Evolutionary conservation across 2,888 invertebrate genomes (phyloP), one percentile per base, ranked within the genome.

Genomic region (Drosophila kambysellisi): DNA sequence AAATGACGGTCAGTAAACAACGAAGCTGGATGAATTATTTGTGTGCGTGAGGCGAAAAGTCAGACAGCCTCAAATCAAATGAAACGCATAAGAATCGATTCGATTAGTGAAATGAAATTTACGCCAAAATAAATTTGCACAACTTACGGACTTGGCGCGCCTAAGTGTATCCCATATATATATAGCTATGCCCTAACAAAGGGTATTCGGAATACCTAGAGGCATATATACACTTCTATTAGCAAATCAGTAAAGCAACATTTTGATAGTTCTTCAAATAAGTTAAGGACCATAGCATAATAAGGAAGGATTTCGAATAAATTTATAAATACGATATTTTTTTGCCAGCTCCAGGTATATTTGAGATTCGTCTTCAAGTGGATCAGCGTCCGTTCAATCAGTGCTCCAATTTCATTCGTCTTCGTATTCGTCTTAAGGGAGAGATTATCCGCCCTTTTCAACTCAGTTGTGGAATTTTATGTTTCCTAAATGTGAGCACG

Each of bases 21-120:
- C 41, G 72, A 62, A 41, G 46, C 51, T 6, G 41, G 56, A 58
- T 46, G 58, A 78, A 74, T 60, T 74, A 69, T 78, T 61, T 37
- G 51, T 51, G 43, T 51, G 63, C 69, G 79, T 72, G 59, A 67
- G 64, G 74, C 73, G 71, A 83, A 74, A 82, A 82, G 75, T 77
- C 82, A 82, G 74, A 60, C 71, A 73, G 76, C 39, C 70, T 65
- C 72, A 85, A 88, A 82, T 76, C 89, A 89, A 89, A 84, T 84
- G 79, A 79, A 84, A 87, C 84, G 84, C 88, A 84, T 89, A 82
- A 82, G 89, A 87, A 87, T 89, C 86, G 89, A 87, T 87, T 87
- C 88, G 86, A 87, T 87, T 89, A 87, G 89, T 87, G 74, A 84
- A 87, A 89, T 87, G 88, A 87, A 89, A 89, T 87, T 87, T 84